Percentiles rank a stretch among this genome's conserved stretches.
These are phyloP conservation scores for Pseudopodoces humilis DNA, from an alignment of 2,113 vertebrate genomes.

Conservation along the genomic window DNA sequence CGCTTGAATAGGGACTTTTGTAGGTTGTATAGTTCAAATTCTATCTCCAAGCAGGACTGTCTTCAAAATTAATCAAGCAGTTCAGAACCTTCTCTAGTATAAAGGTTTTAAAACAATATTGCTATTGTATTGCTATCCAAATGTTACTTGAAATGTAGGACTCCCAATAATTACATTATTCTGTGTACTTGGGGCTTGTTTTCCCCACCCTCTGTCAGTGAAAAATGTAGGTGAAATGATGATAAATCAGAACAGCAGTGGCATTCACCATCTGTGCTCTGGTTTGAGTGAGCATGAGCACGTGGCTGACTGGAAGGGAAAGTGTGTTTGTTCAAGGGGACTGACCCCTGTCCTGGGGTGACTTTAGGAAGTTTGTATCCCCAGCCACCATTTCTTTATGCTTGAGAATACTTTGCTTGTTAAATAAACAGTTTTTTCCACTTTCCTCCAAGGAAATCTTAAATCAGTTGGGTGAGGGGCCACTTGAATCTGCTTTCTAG, in stretches of 20 bases:
- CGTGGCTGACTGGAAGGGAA: background rate
- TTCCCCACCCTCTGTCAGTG: background rate
- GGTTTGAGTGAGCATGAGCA: background rate
- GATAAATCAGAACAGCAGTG: background rate
- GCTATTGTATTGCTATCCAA: background rate
- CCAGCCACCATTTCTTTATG: rapidly evolving
- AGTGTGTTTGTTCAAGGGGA: background rate
- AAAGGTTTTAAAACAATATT: background rate
- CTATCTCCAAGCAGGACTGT: background rate
- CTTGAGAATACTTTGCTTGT: background rate
- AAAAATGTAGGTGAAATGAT: background rate
- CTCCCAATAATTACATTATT: background rate
- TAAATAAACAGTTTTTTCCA: background rate
- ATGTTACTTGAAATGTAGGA: rapidly evolving
- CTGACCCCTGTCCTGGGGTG: background rate
- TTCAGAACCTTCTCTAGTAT: background rate
- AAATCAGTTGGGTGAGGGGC: rapidly evolving
- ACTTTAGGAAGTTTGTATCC: background rate
- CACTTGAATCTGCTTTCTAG: background rate
- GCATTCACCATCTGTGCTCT: background rate
- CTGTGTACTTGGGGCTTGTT: background rate
- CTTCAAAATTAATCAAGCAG: background rate
- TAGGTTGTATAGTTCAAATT: background rate
- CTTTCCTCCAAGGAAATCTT: background rate
- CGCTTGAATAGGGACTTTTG: background rate